Evolutionary conservation across 2,888 invertebrate species (phyloP), one percentile per base, ranked within the genome.

Genomic region (Dysmachus trigonus): DNA sequence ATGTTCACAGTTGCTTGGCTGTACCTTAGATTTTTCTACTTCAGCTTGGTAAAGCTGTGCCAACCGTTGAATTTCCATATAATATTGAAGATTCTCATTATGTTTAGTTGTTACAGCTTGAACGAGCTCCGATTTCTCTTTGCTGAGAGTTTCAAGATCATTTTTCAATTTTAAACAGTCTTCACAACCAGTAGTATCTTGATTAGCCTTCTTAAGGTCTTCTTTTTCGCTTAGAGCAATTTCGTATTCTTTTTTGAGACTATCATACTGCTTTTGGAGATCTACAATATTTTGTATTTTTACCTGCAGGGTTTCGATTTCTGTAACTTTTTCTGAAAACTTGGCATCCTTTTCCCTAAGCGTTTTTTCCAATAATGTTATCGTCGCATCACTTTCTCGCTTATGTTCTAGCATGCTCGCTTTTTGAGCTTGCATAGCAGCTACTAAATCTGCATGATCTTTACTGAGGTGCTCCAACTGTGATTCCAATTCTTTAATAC

Each of bases 41-140:
- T 94, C 92, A n/a, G 89, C 88, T 6, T 93, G 90, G 10, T 95
- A 88, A 0, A 94, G 92, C 86, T 94, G 94, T 86, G 95, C 95
- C 72, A 98, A 91, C 35, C 97, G 93, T 90, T 97, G 96, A 86
- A 98, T 96, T 93, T 98, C 98, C 38, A 93, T 94, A 89, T 98
- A 97, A 91, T 97, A 98, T 87, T 95, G 95, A 35, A 97, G 92
- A 90, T 95, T 97, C 92, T 98, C 98, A 87, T 96, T 94, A 89
- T 98, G 97, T 91, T 98, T 98, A 86, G 95, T 93, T 89, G 96
- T 96, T 0, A 98, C 92, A 13, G 95, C 92, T 88, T 94, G 94
- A 18, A 95, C 94, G n/a, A 96, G 92, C 89, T 97, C 94, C 72
- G 94, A 94, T 90, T 96, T 95, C 89, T 95, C 95, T 7, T 93